These are phyloP conservation scores for Allophyes oxyacanthae DNA, from an alignment of 2,888 invertebrate species.

Conservation along the genomic window DNA sequence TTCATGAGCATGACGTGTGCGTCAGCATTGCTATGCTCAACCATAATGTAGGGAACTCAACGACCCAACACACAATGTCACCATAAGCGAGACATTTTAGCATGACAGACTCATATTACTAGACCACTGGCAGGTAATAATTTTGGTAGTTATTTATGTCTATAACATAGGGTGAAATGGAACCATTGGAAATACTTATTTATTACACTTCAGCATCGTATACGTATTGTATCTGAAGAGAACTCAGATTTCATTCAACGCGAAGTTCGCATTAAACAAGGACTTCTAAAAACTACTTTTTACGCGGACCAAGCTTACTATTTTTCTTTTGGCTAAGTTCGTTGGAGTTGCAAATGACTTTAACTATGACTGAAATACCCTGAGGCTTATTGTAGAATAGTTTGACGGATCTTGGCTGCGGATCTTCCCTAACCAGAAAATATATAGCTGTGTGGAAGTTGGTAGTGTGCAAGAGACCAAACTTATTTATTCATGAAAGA, in stretches of 20 bases:
- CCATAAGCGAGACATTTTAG: too few relatives aligned
- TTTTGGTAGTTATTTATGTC: too few relatives aligned
- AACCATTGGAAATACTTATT: neutral
- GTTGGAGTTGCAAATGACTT: constrained; percentile 37
- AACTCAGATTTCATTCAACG: constrained; percentile 3
- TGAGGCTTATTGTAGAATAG: constrained; percentile 22
- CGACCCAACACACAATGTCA: too few relatives aligned
- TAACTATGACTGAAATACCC: constrained; percentile 15
- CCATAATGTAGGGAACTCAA: too few relatives aligned
- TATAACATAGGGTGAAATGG: too few relatives aligned
- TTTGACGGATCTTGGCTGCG: constrained; percentile 26
- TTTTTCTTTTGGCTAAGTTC: constrained; percentile 29
- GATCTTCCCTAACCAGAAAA: constrained; percentile 14
- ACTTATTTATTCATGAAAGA: neutral
- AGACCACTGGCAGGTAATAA: too few relatives aligned
- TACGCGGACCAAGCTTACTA: constrained; percentile 8
- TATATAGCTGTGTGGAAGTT: constrained; percentile 22
- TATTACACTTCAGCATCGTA: neutral
- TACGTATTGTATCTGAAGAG: neutral
- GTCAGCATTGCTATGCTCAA: too few relatives aligned
- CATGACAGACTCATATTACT: too few relatives aligned
- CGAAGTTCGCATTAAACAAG: constrained; percentile 23
- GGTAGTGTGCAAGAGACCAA: neutral
- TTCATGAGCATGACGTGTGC: too few relatives aligned
- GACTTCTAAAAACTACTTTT: constrained; percentile 24